A percentile compares a stretch with the other conserved stretches of the same genome.
These are phyloP conservation scores for Siphamia tubifer DNA, from an alignment of 2,113 vertebrate species.

Conservation along the genomic window DNA sequence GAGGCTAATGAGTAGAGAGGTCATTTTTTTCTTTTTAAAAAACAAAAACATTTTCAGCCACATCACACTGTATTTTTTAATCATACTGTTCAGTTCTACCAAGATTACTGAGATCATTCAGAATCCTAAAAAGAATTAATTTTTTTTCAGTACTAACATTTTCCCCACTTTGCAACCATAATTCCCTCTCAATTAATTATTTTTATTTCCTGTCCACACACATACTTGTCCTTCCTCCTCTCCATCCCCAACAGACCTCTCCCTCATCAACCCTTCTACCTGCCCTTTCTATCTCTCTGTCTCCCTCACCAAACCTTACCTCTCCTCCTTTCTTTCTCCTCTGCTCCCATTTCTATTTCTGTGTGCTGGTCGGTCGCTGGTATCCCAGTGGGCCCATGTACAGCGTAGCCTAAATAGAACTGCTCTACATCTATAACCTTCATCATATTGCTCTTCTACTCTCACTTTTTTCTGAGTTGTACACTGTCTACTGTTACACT, in stretches of 20 bases:
- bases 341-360: slow-evolving; percentile 76
- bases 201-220: neutral
- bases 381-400: slow-evolving; percentile 65
- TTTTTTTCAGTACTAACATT: neutral
- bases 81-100: too few relatives aligned
- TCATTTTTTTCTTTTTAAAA: too few relatives aligned
- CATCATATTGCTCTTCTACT: slow-evolving; percentile 44
- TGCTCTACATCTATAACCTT: slow-evolving; percentile 79
- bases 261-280: slow-evolving; percentile 24
- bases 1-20: too few relatives aligned
- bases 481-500: too few relatives aligned
- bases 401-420: slow-evolving; percentile 72
- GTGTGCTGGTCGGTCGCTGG: slow-evolving; percentile 59
- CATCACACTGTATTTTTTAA: too few relatives aligned
- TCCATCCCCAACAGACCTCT: neutral
- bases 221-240: neutral
- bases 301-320: slow-evolving; percentile 35
- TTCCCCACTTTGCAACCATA: neutral
- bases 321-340: slow-evolving; percentile 28
- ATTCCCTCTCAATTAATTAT: neutral
- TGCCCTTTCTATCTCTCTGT: neutral
- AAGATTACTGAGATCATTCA: too few relatives aligned
- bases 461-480: too few relatives aligned
- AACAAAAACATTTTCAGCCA: too few relatives aligned
- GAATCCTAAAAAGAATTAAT: too few relatives aligned